Evolutionary conservation across 1,140 invertebrate genomes (phyloP), one percentile per base, ranked within the genome.

Genomic region (Linepithema humile): DNA sequence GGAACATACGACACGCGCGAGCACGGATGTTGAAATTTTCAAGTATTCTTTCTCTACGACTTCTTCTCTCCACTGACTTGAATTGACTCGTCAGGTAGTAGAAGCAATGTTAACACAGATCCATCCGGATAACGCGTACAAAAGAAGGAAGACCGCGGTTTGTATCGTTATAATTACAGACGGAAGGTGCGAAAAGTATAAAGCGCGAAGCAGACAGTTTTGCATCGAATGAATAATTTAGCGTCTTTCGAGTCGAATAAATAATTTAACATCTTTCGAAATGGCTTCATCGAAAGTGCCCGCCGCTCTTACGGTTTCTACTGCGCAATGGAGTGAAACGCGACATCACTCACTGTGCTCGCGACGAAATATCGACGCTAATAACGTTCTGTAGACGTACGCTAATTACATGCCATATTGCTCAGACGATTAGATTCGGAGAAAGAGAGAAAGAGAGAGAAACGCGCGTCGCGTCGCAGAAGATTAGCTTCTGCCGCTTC

Each of bases 1-100:
- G 80, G 48, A 85, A 82, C 85, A 62, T 23, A 53, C 26, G 50
- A 7, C 78, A 83, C 78, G 84, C 32, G 35, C 48, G 53, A 43
- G 23, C 43, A 40, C 50, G 29, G 65, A 80, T 78, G 74, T 53
- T 15, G 74, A 67, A 78, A 78, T 50, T 67, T 67, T n/a, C 6
- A 12, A 3, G 20, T 40, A n/a, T 17, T 17, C n/a, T 0, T 50
- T 78, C 10, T 38, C 12, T 29, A 12, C 43, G 3, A 2, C 23
- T 32, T 20, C 15, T 23, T 10, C 20, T 23, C 6, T 35, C 35
- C 17, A 43, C 2, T n/a, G 29, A 0, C 23, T 74, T n/a, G 72
- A 74, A 26, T 23, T 23, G 65, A 38, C 12, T 20, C 9, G 32
- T 26, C 10, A 9, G 23, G 23, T 48, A 35, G 9, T 48, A 35